phyloP scores from a whole-genome alignment of 2,888 invertebrate genomes.

The Stictocephala bisonia region DNA sequence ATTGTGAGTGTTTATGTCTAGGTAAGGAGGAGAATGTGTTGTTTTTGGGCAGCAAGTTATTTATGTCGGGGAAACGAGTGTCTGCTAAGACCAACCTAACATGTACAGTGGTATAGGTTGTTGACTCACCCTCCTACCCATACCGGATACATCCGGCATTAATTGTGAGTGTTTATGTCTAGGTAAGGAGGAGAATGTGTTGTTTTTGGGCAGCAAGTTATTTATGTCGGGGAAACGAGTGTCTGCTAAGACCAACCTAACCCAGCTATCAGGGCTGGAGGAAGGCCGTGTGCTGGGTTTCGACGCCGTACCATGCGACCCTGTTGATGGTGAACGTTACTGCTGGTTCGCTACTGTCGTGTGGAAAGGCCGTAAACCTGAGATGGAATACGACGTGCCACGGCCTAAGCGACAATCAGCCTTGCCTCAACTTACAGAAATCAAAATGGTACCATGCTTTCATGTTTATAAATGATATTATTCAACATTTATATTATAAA shows the following conservation, averaged over 20 bases:
- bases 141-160: no score
- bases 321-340: constrained; percentile 26
- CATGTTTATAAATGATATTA: no score
- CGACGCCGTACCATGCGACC: constrained; percentile 46
- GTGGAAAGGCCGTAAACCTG: constrained; percentile 43
- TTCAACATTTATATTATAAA: no score
- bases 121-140: no score
- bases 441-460: no score
- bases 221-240: constrained; percentile 40
- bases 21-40: no score
- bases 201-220: constrained; percentile 44
- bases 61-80: no score
- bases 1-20: no score
- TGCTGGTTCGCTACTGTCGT: constrained; percentile 50
- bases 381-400: constrained; percentile 59
- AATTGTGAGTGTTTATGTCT: no score
- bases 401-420: background rate
- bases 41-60: no score
- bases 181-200: constrained; percentile 42
- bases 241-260: constrained; percentile 19
- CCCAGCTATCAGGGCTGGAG: constrained; percentile 22
- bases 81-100: no score
- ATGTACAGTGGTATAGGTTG: no score
- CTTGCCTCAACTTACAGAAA: constrained; percentile 15
- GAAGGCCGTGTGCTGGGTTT: constrained; percentile 37